These are phyloP conservation scores for Agrochola circellaris DNA, from an alignment of 2,888 invertebrate genomes.

Conservation along the genomic window DNA sequence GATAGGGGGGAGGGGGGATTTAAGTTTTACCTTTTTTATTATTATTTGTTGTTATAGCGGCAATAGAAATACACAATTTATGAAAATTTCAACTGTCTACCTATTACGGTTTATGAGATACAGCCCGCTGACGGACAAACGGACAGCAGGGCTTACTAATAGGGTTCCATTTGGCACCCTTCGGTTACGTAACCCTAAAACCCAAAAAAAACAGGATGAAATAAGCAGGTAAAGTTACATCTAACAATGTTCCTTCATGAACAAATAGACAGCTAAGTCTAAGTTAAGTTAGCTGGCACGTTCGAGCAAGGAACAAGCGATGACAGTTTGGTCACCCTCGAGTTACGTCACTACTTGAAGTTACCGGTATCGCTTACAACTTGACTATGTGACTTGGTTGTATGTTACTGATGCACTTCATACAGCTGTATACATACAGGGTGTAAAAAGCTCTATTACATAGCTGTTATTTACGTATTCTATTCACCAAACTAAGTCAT, in stretches of 20 bases:
- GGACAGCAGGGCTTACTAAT: too few species aligned
- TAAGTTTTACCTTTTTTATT: too few species aligned
- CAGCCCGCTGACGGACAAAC: too few species aligned
- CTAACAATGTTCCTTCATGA: constrained; percentile 10
- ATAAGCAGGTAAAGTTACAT: background rate
- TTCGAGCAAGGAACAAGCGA: constrained; percentile 22
- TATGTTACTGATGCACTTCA: background rate
- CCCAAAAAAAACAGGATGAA: background rate
- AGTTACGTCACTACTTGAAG: constrained; percentile 33
- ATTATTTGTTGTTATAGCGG: too few species aligned
- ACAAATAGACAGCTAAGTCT: constrained; percentile 14
- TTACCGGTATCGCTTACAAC: constrained; percentile 52
- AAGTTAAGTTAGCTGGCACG: constrained; percentile 23
- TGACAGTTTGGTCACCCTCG: constrained; percentile 52
- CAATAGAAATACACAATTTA: too few species aligned
- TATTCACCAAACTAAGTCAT: background rate
- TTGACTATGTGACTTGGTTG: constrained; percentile 18
- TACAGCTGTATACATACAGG: background rate
- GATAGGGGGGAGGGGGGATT: too few species aligned
- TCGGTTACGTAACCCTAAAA: too few species aligned
- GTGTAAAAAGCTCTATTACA: background rate
- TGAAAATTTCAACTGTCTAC: too few species aligned
- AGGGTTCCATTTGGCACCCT: too few species aligned
- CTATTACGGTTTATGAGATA: too few species aligned
- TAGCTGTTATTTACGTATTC: background rate